Percentiles rank a stretch among this genome's conserved stretches.
Conservation (phyloP, 2,113 vertebrate species). For the Oophaga pumilio region DNA sequence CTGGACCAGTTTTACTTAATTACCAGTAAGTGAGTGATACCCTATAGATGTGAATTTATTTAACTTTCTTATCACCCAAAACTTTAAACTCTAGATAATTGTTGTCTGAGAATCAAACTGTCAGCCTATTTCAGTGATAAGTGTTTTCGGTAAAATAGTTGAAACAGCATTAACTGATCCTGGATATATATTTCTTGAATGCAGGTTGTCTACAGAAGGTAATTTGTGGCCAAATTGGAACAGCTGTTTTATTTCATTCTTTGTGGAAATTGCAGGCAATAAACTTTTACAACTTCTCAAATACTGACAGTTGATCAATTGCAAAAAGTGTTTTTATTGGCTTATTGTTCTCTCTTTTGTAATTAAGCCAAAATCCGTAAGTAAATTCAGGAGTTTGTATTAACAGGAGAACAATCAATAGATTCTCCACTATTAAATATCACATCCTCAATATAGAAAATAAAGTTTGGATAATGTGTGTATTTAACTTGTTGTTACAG, state of each 20-base stretch:
- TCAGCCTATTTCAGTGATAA: constrained; percentile 43
- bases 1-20: not conserved
- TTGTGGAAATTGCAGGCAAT: constrained; percentile 26
- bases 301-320: constrained; percentile 9
- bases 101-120: constrained; percentile 51
- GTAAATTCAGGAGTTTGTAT: not conserved
- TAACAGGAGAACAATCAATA: not conserved
- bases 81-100: constrained; percentile 34
- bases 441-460: no score
- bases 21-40: constrained; percentile 36
- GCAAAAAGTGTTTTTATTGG: constrained; percentile 19
- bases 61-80: not conserved
- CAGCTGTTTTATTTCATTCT: constrained; percentile 38
- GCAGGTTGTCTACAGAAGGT: constrained; percentile 28
- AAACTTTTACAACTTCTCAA: constrained; percentile 35
- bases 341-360: not conserved
- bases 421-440: no score
- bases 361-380: not conserved
- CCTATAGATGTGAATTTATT: constrained; percentile 20
- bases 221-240: constrained; percentile 37
- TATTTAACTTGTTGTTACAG: no score
- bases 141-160: constrained; percentile 44
- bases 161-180: constrained; percentile 32
- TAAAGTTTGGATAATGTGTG: no score
- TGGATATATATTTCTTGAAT: constrained; percentile 37